Conservation (phyloP, 2,797 vertebrate species). For the Rhinatrema bivittatum region DNA sequence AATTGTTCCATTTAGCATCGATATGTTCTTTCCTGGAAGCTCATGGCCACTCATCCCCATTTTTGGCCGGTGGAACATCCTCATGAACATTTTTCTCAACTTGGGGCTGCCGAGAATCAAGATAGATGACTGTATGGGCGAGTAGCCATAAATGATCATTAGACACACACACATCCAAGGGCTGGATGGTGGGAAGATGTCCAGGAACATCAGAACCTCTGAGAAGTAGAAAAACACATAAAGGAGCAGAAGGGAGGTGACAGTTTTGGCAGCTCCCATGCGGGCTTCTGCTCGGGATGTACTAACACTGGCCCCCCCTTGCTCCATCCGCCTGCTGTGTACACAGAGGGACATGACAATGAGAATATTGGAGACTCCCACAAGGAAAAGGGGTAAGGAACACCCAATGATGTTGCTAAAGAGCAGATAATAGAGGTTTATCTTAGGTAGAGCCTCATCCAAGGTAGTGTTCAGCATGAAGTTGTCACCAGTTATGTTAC, state of each 20-base stretch:
- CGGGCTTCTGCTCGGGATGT: constrained; percentile 1
- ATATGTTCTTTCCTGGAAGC: too few relatives aligned
- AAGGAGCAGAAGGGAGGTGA: neutral
- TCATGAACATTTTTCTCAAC: too few relatives aligned
- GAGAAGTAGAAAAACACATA: constrained; percentile 4
- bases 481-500: too few relatives aligned
- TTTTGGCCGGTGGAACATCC: too few relatives aligned
- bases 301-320: neutral
- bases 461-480: too few relatives aligned
- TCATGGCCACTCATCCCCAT: too few relatives aligned
- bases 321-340: neutral
- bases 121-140: constrained; percentile 7
- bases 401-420: constrained; percentile 2
- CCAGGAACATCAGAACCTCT: constrained; percentile 2
- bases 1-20: too few relatives aligned
- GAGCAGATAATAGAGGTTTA: neutral
- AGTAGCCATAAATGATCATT: constrained; percentile 7
- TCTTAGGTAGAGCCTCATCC: neutral
- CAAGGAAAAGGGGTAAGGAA: constrained; percentile 1
- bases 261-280: neutral
- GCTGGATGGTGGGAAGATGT: constrained; percentile 1
- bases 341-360: constrained; percentile 1
- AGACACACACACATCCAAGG: constrained; percentile 7
- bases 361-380: constrained; percentile 2
- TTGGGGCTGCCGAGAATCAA: too few relatives aligned